Conservation (phyloP, 1,140 invertebrate species). For the Oryctes rhinoceros region DNA sequence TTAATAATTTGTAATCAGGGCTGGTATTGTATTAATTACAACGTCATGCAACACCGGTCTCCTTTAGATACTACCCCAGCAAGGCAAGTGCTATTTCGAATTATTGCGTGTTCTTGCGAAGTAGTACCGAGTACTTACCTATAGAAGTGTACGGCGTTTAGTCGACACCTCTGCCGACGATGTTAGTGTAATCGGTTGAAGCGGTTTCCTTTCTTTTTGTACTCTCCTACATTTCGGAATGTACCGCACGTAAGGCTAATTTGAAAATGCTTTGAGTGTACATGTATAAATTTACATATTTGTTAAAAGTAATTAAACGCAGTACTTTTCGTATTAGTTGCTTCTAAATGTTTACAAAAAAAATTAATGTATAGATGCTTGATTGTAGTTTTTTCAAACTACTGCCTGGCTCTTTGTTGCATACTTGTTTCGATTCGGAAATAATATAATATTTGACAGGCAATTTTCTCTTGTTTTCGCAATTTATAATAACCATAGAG, state of each 20-base stretch:
- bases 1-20: conserved; percentile 37
- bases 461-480: no score
- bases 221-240: not conserved
- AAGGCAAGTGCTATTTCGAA: conserved; percentile 7
- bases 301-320: no score
- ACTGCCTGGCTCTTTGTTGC: no score
- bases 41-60: conserved; percentile 31
- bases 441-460: no score
- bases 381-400: no score
- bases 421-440: no score
- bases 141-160: not conserved
- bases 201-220: not conserved
- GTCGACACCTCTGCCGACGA: not conserved
- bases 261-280: not conserved
- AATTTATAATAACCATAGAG: no score
- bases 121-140: not conserved
- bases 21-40: conserved; percentile 15
- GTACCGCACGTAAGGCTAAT: conserved; percentile 14
- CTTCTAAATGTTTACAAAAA: no score
- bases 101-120: conserved; percentile 21
- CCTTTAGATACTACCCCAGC: not conserved
- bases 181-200: conserved; percentile 6
- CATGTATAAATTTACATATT: no score
- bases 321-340: no score
- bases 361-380: no score